Conservation (phyloP, 2,113 vertebrate species). For the Proterorhinus semilunaris region DNA sequence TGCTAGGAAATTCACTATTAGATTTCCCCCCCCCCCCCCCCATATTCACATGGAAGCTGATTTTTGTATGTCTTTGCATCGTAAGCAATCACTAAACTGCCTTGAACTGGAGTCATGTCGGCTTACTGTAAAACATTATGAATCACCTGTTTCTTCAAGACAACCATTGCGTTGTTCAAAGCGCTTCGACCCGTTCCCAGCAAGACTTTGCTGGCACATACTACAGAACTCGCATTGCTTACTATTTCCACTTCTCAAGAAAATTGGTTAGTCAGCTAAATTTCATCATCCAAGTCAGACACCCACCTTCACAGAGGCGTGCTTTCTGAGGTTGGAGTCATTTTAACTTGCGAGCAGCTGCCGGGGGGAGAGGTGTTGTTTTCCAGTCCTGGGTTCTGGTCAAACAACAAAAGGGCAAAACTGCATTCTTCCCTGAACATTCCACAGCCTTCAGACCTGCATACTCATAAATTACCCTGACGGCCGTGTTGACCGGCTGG, state of each 20-base stretch:
- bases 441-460: constrained; percentile 49
- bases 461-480: constrained; percentile 62
- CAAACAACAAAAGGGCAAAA: constrained; percentile 29
- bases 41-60: too few species aligned
- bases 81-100: too few species aligned
- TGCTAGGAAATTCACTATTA: too few species aligned
- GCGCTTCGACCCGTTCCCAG: constrained; percentile 34
- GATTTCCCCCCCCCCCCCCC: too few species aligned
- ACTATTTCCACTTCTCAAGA: constrained; percentile 44
- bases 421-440: constrained; percentile 65
- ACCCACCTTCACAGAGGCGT: constrained; percentile 14
- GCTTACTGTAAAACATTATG: constrained; percentile 26
- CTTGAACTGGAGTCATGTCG: background rate
- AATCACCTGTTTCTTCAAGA: constrained; percentile 15
- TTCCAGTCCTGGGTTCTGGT: constrained; percentile 31
- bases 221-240: constrained; percentile 20
- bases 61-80: too few species aligned
- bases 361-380: constrained; percentile 4
- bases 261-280: background rate
- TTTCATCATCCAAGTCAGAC: constrained; percentile 10
- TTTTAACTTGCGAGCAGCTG: constrained; percentile 2
- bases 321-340: background rate
- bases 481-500: constrained; percentile 47
- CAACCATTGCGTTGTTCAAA: constrained; percentile 2
- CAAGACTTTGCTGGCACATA: constrained; percentile 9